Conservation (phyloP, 2,113 vertebrate species). For the Shinisaurus crocodilurus region DNA sequence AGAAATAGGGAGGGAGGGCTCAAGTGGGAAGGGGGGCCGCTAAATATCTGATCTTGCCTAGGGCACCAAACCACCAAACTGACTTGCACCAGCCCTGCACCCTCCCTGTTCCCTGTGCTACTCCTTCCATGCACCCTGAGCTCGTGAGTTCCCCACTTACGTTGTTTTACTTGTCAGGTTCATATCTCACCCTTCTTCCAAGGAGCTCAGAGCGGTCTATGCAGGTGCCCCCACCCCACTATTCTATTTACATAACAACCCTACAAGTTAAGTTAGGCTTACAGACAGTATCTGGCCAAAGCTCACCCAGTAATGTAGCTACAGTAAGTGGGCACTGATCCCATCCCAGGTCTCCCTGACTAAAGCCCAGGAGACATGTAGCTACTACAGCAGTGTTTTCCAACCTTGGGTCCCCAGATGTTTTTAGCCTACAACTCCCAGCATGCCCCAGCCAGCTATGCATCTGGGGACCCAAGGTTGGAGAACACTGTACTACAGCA, state of each 20-base stretch:
- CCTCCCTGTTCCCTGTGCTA: not conserved
- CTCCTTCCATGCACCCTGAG: not conserved
- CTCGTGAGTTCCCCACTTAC: not conserved
- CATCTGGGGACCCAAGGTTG: too few relatives aligned
- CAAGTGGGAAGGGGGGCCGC: too few relatives aligned
- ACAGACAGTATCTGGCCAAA: not conserved
- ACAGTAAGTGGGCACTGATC: not conserved
- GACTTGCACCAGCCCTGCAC: too few relatives aligned
- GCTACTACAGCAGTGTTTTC: too few relatives aligned
- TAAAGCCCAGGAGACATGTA: not conserved
- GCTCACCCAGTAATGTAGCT: not conserved
- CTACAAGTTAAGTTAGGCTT: not conserved
- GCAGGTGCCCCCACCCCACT: too few relatives aligned
- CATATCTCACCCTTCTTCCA: not conserved
- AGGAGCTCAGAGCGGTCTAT: not conserved
- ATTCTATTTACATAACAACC: not conserved
- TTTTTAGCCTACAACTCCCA: too few relatives aligned
- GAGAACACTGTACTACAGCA: too few relatives aligned
- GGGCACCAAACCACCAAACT: too few relatives aligned
- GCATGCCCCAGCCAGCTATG: too few relatives aligned
- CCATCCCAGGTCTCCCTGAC: not conserved
- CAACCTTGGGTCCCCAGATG: too few relatives aligned
- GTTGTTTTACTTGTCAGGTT: not conserved
- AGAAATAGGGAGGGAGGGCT: too few relatives aligned
- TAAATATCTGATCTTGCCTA: too few relatives aligned